Evolutionary conservation across 1,140 invertebrate species (phyloP).

Genomic region (Microplitis mediator): DNA sequence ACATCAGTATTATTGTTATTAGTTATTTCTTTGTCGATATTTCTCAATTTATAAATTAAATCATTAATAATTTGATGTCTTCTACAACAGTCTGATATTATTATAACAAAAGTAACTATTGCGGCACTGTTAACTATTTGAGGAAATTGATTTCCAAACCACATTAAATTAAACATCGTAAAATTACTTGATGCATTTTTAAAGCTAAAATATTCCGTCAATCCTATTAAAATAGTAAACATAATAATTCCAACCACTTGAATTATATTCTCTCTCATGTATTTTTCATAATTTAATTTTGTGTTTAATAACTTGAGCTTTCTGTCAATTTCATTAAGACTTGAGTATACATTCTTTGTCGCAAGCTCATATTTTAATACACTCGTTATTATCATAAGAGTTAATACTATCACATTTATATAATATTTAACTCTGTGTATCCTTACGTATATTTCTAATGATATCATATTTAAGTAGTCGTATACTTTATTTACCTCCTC

Average conservation of each 20-base stretch:
- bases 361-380: neutral
- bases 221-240: slow-evolving; percentile 19
- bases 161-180: slow-evolving; percentile 17
- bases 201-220: slow-evolving; percentile 21
- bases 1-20: neutral
- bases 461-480: neutral
- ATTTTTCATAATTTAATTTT: slow-evolving; percentile 10
- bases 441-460: slow-evolving; percentile 4
- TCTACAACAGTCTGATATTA: slow-evolving; percentile 16
- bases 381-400: slow-evolving; percentile 22
- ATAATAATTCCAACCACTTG: slow-evolving; percentile 13
- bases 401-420: slow-evolving; percentile 16
- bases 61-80: slow-evolving; percentile 27
- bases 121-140: slow-evolving; percentile 25
- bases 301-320: slow-evolving; percentile 26
- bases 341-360: neutral
- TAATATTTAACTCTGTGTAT: neutral
- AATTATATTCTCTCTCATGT: slow-evolving; percentile 13
- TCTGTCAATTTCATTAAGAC: slow-evolving; percentile 23
- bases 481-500: slow-evolving; percentile 12
- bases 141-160: slow-evolving; percentile 27
- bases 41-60: slow-evolving; percentile 13
- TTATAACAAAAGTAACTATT: slow-evolving; percentile 17
- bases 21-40: slow-evolving; percentile 1
- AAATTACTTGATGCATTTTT: slow-evolving; percentile 1